Percentiles rank a stretch among this genome's conserved stretches.
Evolutionary conservation across 2,888 invertebrate species (phyloP).

Genomic region (Iphiclides podalirius): DNA sequence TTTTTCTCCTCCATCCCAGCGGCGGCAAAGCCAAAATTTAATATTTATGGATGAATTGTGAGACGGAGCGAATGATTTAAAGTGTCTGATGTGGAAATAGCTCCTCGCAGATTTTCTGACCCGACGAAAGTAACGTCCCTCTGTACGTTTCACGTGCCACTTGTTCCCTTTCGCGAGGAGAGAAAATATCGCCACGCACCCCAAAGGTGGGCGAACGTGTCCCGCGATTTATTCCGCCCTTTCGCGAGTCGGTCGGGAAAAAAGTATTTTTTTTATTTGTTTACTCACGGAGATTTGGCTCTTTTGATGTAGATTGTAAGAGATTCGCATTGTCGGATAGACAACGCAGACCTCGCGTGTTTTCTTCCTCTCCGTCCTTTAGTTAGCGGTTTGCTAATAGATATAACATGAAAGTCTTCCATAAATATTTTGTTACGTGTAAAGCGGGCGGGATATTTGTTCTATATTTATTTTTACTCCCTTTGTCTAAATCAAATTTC

Average conservation of each 20-base stretch:
- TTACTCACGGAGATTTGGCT: constrained; percentile 70
- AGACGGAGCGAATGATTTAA: constrained; percentile 77
- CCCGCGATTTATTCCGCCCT: constrained; percentile 66
- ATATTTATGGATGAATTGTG: constrained; percentile 79
- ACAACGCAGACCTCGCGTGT: constrained; percentile 50
- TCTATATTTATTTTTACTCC: constrained; percentile 29
- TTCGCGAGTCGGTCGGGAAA: constrained; percentile 63
- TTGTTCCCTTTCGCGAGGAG: constrained; percentile 69
- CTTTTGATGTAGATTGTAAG: constrained; percentile 71
- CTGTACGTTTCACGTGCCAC: constrained; percentile 73
- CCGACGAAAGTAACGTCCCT: constrained; percentile 74
- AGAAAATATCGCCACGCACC: constrained; percentile 66
- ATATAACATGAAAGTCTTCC: constrained; percentile 2
- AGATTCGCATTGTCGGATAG: constrained; percentile 52
- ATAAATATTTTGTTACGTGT: background rate
- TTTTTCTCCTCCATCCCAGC: constrained; percentile 63
- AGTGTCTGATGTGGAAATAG: constrained; percentile 78
- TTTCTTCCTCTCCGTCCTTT: constrained; percentile 35
- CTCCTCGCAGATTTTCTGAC: constrained; percentile 76
- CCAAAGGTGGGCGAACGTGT: constrained; percentile 62
- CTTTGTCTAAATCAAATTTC: constrained; percentile 18
- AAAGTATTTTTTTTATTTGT: constrained; percentile 62
- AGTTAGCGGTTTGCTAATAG: constrained; percentile 40
- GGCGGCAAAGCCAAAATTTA: constrained; percentile 71
- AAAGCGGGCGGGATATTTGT: background rate